Base-by-base conservation (phyloP, 2,888 invertebrate species). In the Camptogramma bilineatum region DNA sequence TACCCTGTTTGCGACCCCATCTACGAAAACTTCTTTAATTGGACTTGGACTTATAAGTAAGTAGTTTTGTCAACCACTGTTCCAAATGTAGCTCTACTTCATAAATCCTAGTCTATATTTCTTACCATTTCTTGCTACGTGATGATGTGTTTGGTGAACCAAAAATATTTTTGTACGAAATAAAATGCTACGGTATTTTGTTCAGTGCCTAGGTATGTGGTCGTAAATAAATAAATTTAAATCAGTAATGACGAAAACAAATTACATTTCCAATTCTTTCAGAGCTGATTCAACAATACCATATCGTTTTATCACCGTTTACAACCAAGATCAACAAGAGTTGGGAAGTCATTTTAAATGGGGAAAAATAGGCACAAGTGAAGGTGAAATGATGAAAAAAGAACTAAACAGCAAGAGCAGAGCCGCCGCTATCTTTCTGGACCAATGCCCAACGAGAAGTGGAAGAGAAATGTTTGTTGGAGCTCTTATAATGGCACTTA, bases 21-120 rank as follows among this genome's bases (percentile, higher is more conserved):
- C 16, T 91, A 85, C 60, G 88, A 91, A 18, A 42, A 75, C 24
- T 91, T 82, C 67, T 92, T 91, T 58, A 92, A 91, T 63, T 91
- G 91, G 91, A 90, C 90, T 13, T 91, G 91, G 91, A 87, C 88
- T 0, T 91, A 91, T 70, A 87, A 80, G 90, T 90, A 75, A 64
- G 64, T 44, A 3, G 13, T n/a, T 24, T 50, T 50, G 34, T 39
- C 34, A 39, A 39, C 34, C 13, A 19, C 2, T 50, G n/a, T 28
- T 19, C 21, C 50, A 5, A 16, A 24, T 50, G 13, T 18, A 18
- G 1, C 16, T 24, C 10, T 24, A 24, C 34, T 56, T 47, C 47
- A 28, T 28, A 28, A 28, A 28, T 28, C 28, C 28, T 28, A 5
- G 0, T 7, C 7, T 28, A 4, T 28, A 0, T 24, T 5, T 28